These are phyloP conservation scores for Pheosia tremula DNA, from an alignment of 2,888 invertebrate species.

Conservation along the genomic window DNA sequence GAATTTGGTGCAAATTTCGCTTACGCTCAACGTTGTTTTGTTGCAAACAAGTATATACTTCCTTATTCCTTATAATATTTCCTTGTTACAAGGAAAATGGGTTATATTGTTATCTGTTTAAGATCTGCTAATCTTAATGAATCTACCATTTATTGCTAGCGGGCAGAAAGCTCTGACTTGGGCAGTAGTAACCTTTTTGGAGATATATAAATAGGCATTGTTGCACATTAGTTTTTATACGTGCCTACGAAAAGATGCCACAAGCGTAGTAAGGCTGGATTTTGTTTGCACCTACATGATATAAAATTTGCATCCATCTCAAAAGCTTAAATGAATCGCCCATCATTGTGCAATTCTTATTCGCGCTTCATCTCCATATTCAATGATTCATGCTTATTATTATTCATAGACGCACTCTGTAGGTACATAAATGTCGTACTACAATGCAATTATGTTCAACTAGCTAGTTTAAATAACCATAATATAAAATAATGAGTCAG, in stretches of 20 bases:
- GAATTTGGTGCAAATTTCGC: background rate
- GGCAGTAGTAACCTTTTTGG: no score
- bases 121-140: no score
- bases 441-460: background rate
- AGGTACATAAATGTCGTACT: background rate
- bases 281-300: background rate
- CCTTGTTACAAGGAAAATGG: no score
- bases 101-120: no score
- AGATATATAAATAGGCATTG: no score
- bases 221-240: no score
- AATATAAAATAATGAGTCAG: conserved; percentile 1
- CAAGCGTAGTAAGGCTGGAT: no score
- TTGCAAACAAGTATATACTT: background rate
- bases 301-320: background rate
- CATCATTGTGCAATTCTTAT: background rate
- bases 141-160: no score
- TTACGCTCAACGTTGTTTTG: background rate
- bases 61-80: no score
- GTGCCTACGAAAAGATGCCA: no score
- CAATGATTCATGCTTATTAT: conserved; percentile 4
- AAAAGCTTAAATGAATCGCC: background rate
- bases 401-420: conserved; percentile 1
- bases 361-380: background rate
- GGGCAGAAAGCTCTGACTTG: no score
- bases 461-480: conserved; percentile 3